Percentiles rank a stretch among this genome's conserved stretches.
Conservation (phyloP, 2,113 vertebrate genomes). For the Periophthalmus modestus region DNA sequence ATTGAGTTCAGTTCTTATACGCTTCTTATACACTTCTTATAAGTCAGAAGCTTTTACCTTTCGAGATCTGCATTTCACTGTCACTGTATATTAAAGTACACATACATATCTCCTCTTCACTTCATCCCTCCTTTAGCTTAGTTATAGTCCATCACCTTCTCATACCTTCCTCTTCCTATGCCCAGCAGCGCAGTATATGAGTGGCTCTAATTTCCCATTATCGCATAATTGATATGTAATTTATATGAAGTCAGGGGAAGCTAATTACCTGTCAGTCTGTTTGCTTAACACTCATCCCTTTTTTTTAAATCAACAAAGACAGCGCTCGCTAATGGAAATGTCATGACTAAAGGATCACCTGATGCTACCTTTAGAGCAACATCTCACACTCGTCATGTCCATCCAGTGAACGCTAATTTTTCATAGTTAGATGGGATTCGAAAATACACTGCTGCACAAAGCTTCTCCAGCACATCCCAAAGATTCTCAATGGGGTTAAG, state of each 20-base stretch:
- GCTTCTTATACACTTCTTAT: too few relatives aligned
- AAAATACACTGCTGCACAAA: too few relatives aligned
- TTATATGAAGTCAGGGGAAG: slow-evolving; percentile 51
- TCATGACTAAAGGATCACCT: slow-evolving; percentile 37
- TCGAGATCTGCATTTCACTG: slow-evolving; percentile 38
- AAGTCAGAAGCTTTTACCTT: slow-evolving; percentile 18
- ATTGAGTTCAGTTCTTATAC: slow-evolving; percentile 14
- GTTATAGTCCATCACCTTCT: slow-evolving; percentile 1
- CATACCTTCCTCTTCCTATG: slow-evolving; percentile 23
- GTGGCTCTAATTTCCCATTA: slow-evolving; percentile 57
- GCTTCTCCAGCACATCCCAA: too few relatives aligned
- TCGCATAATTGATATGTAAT: slow-evolving; percentile 64
- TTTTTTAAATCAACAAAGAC: slow-evolving; percentile 37
- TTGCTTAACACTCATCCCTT: slow-evolving; percentile 42
- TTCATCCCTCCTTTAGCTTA: background rate
- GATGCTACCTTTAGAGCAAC: slow-evolving; percentile 14
- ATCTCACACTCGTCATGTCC: slow-evolving; percentile 13
- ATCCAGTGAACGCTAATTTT: too few relatives aligned
- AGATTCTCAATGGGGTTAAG: too few relatives aligned
- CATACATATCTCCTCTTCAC: background rate
- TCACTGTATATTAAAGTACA: background rate
- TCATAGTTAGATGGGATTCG: too few relatives aligned
- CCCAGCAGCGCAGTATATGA: slow-evolving; percentile 20
- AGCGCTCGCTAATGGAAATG: slow-evolving; percentile 43
- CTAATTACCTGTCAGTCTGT: slow-evolving; percentile 63